These are phyloP conservation scores for Ips typographus DNA, from an alignment of 1,140 invertebrate species.

Conservation along the genomic window DNA sequence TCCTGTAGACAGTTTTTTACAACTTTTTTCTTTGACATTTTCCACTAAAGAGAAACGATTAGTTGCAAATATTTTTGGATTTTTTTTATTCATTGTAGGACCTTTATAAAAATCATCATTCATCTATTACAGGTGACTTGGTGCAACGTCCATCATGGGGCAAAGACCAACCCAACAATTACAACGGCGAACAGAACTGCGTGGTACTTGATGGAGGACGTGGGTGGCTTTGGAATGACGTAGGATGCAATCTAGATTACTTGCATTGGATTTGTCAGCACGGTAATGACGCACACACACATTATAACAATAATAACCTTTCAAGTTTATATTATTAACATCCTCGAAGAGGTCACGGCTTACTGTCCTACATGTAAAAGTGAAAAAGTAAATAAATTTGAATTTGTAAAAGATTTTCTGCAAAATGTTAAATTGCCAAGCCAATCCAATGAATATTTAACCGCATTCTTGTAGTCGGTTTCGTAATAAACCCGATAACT, in stretches of 20 bases:
- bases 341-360: not conserved
- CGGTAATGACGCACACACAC: conserved; percentile 59
- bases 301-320: too few species aligned
- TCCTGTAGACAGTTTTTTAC: too few species aligned
- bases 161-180: conserved; percentile 92
- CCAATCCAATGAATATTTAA: too few species aligned
- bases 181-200: conserved; percentile 93
- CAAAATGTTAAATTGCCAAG: too few species aligned
- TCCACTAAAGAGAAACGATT: not conserved
- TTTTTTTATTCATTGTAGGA: too few species aligned
- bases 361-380: too few species aligned
- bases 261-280: conserved; percentile 92
- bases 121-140: conserved; percentile 63
- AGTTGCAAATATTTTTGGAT: too few species aligned
- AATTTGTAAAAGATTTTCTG: too few species aligned
- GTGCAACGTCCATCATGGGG: conserved; percentile 84
- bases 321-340: not conserved
- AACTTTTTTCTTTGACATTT: not conserved
- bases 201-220: conserved; percentile 86
- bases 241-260: conserved; percentile 90
- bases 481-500: too few species aligned
- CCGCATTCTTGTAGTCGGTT: too few species aligned
- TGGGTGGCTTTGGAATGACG: conserved; percentile 92
- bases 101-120: conserved; percentile 16
- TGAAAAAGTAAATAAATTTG: too few species aligned